Base-by-base conservation (phyloP, 64 coral and sea anemone species). In the Platygyra sinensis region DNA sequence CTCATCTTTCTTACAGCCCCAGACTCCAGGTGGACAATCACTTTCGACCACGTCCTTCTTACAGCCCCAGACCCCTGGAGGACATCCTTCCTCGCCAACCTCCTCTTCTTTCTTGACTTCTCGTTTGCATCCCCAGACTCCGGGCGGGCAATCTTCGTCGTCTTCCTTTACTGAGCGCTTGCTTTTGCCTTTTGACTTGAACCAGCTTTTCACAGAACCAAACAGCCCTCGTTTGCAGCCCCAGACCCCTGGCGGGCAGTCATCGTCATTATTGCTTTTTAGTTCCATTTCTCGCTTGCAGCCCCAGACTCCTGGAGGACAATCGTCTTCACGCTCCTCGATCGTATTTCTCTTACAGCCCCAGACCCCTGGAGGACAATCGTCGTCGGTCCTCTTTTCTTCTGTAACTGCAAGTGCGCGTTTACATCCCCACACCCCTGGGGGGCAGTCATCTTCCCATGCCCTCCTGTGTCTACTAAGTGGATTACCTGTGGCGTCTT, bases 91-190 rank as follows among this genome's bases (percentile, higher is more conserved):
- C 8, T 90, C 72, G 38, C 65, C 65, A n/a, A 8, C 2, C 65
- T 69, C 65, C 54, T 62, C 42, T n/a, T n/a, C n/a, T 80, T 78
- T 90, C 55, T 77, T 73, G 29, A 69, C 25, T 65, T 83, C 67
- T 54, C 89, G 27, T 49, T 92, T 92, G 80, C 90, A 92, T 20
- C 90, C 90, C 90, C 90, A 92, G 16, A 92, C 82, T 15, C 90
- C 90, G 22, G 90, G 90, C 0, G 75, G 74, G 69, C 90, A 92
- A 4, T 77, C 72, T 72, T 92, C 62, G 7, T 39, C 81, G 13
- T 8, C 29, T n/a, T 92, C 62, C 60, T 22, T 42, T 17, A 77
- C 62, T 71, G 81, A 85, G 24, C 62, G 63, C 51, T 46, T 85
- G 16, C 33, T 52, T 71, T 30, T 85, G 33, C 38, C 81, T 36